A percentile compares a stretch with the other conserved stretches of the same genome.
phyloP scores from a whole-genome alignment of 2,113 vertebrate species.

The Oncorhynchus masou region DNA sequence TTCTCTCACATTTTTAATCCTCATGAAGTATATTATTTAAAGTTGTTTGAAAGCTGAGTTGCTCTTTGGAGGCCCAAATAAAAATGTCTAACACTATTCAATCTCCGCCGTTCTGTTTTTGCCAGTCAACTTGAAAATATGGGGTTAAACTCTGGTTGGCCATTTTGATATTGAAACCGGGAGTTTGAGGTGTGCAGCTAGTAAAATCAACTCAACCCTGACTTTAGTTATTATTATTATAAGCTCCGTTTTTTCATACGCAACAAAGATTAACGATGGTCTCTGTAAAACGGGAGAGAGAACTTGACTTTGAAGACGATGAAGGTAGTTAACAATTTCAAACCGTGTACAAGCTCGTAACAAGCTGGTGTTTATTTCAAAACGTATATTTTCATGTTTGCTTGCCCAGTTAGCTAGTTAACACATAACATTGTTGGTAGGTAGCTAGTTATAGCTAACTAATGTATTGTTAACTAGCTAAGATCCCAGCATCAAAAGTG shows the following conservation, averaged over 20 bases:
- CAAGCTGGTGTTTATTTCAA: neutral
- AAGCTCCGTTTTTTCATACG: neutral
- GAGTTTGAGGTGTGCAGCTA: conserved; percentile 36
- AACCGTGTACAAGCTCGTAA: conserved; percentile 3
- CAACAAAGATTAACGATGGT: conserved; percentile 43
- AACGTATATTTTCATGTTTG: neutral
- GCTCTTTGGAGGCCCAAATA: neutral
- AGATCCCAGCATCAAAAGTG: too few relatives aligned
- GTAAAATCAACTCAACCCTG: conserved; percentile 28
- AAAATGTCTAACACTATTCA: neutral
- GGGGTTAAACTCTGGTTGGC: conserved; percentile 43
- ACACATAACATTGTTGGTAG: neutral
- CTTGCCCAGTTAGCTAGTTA: neutral
- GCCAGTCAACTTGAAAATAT: conserved; percentile 26
- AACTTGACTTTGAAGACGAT: conserved; percentile 63
- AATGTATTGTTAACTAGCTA: too few relatives aligned
- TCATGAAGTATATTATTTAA: neutral
- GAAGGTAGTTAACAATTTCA: conserved; percentile 24
- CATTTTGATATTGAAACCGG: conserved; percentile 25
- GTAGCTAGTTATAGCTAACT: too few relatives aligned
- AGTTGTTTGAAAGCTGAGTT: neutral
- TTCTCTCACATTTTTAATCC: neutral
- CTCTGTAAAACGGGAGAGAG: conserved; percentile 76
- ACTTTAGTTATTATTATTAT: neutral
- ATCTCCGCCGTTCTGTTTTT: neutral